Percentiles rank a stretch among this genome's conserved stretches.
These are phyloP conservation scores for Apamea crenata DNA, from an alignment of 2,888 invertebrate species.

Conservation along the genomic window DNA sequence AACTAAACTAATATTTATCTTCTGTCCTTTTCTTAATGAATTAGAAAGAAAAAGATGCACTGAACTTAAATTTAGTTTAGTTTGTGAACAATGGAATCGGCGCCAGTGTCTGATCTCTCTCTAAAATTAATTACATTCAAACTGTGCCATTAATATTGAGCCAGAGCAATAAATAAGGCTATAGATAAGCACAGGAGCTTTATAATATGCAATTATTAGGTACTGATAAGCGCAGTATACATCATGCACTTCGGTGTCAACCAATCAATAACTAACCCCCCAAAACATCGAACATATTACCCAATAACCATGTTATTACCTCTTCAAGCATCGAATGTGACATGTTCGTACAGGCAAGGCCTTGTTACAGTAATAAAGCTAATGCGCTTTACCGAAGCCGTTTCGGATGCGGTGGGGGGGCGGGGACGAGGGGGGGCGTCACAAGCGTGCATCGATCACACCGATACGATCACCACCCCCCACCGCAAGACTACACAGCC, in stretches of 20 bases:
- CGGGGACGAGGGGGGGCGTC: conserved; percentile 41
- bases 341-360: conserved; percentile 52
- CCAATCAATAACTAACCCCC: neutral
- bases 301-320: conserved; percentile 36
- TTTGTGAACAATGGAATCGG: too few relatives aligned
- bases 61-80: too few relatives aligned
- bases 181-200: neutral
- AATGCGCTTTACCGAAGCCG: conserved; percentile 73
- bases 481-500: conserved; percentile 68
- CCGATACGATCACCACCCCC: conserved; percentile 75
- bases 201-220: too few relatives aligned
- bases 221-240: neutral
- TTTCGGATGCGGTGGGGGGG: conserved; percentile 66
- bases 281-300: conserved; percentile 1
- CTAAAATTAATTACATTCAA: neutral
- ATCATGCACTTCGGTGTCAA: neutral
- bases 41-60: too few relatives aligned
- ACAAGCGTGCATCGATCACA: conserved; percentile 73
- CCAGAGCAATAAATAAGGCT: neutral
- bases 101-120: too few relatives aligned
- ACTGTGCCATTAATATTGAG: neutral
- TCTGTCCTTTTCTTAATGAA: too few relatives aligned
- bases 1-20: too few relatives aligned
- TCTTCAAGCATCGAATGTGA: conserved; percentile 47
- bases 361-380: conserved; percentile 73